phyloP scores from a whole-genome alignment of 2,888 invertebrate species.

The Dendrolimus houi region DNA sequence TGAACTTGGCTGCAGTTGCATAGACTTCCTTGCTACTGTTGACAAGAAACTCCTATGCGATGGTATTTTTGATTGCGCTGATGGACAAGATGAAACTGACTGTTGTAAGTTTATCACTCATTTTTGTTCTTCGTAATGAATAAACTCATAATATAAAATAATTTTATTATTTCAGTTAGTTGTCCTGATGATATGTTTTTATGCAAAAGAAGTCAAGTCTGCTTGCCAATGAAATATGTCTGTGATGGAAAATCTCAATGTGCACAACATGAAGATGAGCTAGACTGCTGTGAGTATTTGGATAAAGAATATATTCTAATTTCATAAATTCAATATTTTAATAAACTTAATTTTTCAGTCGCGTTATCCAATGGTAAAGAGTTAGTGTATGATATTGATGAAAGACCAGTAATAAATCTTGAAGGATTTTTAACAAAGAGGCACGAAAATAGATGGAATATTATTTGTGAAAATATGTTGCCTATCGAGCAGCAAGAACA shows the following conservation, averaged over 20 bases:
- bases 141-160: no score
- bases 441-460: conserved; percentile 78
- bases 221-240: conserved; percentile 75
- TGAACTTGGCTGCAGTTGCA: conserved; percentile 83
- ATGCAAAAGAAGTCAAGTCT: conserved; percentile 79
- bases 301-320: neutral
- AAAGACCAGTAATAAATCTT: conserved; percentile 74
- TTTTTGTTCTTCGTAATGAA: no score
- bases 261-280: conserved; percentile 83
- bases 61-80: conserved; percentile 83
- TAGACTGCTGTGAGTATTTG: conserved; percentile 82
- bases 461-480: conserved; percentile 76
- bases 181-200: conserved; percentile 77
- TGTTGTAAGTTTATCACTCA: conserved; percentile 76
- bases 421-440: conserved; percentile 80
- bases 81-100: conserved; percentile 83
- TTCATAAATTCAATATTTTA: neutral
- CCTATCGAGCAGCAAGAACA: conserved; percentile 53
- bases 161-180: conserved; percentile 52
- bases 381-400: conserved; percentile 76
- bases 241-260: conserved; percentile 83
- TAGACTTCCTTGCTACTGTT: conserved; percentile 77
- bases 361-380: conserved; percentile 80
- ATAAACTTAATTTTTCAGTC: conserved; percentile 51
- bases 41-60: conserved; percentile 81